phyloP scores from a whole-genome alignment of 1,140 invertebrate species.

The Rhagoletis pomonella region DNA sequence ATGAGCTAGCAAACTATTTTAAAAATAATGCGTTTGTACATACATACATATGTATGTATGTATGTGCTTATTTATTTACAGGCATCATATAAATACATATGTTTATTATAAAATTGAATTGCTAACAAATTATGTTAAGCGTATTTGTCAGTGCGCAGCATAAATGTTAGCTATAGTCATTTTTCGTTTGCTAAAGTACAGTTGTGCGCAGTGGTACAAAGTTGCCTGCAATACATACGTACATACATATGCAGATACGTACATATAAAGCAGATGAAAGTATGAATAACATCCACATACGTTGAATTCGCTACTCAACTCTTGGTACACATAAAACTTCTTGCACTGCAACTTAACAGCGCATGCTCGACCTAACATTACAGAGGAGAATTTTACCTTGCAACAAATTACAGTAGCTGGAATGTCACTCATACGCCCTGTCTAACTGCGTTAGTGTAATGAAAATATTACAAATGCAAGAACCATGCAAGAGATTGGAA shows the following conservation, averaged over 20 bases:
- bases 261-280: no score
- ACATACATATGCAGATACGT: background rate
- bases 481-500: no score
- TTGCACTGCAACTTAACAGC: background rate
- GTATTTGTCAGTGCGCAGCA: constrained; percentile 4
- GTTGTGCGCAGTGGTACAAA: constrained; percentile 16
- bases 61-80: background rate
- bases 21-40: background rate
- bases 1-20: no score
- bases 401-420: background rate
- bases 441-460: background rate
- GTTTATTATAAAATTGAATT: background rate
- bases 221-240: background rate
- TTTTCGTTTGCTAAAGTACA: background rate
- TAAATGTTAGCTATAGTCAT: background rate
- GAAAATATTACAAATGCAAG: no score
- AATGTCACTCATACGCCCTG: constrained; percentile 25
- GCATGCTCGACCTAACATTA: constrained; percentile 35
- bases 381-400: background rate
- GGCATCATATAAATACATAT: background rate
- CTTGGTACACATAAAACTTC: background rate
- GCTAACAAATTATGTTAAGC: background rate
- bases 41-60: background rate
- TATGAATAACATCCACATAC: no score
- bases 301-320: constrained; percentile 3